phyloP scores from a whole-genome alignment of 2,113 vertebrate genomes.

The Plestiodon gilberti region DNA sequence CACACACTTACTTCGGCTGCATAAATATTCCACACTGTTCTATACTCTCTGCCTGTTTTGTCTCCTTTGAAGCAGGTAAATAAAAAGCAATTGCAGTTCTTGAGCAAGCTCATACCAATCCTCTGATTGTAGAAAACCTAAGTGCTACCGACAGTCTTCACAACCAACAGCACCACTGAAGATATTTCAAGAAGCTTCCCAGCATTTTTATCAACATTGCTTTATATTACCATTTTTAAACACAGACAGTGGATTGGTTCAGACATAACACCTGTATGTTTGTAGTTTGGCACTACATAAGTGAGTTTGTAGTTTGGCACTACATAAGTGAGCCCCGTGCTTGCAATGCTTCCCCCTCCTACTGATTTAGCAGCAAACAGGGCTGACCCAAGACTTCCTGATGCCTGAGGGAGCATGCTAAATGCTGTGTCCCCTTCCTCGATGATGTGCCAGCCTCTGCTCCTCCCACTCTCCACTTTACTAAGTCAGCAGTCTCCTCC shows the following conservation, averaged over 20 bases:
- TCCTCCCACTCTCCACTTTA: too few relatives aligned
- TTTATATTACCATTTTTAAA: background rate
- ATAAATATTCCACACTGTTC: background rate
- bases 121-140: background rate
- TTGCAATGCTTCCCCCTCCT: too few relatives aligned
- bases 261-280: background rate
- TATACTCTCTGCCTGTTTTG: background rate
- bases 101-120: background rate
- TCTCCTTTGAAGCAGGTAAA: background rate
- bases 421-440: too few relatives aligned
- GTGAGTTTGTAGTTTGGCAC: background rate
- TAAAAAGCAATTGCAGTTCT: background rate
- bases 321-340: too few relatives aligned
- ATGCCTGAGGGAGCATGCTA: too few relatives aligned
- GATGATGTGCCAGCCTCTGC: too few relatives aligned
- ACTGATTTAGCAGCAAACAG: too few relatives aligned
- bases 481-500: too few relatives aligned
- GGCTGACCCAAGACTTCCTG: too few relatives aligned
- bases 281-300: too few relatives aligned
- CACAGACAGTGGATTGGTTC: background rate
- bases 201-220: background rate
- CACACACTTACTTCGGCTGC: background rate
- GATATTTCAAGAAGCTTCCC: background rate
- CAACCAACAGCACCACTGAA: background rate
- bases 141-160: background rate